Evolutionary conservation across 2,113 vertebrate species (phyloP).

Genomic region (Emydura subglobosa): DNA sequence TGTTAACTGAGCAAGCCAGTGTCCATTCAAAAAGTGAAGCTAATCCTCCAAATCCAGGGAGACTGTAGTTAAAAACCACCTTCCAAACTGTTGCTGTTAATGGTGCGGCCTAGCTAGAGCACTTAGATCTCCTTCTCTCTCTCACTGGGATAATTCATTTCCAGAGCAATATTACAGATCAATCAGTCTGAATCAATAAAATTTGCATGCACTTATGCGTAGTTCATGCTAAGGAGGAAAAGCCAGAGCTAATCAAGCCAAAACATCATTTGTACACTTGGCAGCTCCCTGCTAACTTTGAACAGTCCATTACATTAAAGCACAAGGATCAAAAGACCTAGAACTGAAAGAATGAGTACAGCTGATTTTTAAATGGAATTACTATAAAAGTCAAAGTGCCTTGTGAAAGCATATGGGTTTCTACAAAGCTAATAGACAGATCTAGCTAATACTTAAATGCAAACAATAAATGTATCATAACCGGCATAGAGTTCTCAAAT

Average conservation of each 20-base stretch:
- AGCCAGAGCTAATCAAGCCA: conserved; percentile 65
- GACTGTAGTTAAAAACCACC: background rate
- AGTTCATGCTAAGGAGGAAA: conserved; percentile 51
- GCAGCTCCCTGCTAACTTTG: conserved; percentile 59
- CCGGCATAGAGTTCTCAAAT: conserved; percentile 6
- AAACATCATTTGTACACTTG: conserved; percentile 60
- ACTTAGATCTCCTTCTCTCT: conserved; percentile 39
- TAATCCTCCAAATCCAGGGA: background rate
- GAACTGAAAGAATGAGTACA: conserved; percentile 44
- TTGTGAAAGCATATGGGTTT: conserved; percentile 57
- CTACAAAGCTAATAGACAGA: conserved; percentile 43
- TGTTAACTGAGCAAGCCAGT: background rate
- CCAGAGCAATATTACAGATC: conserved; percentile 58
- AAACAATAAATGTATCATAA: conserved; percentile 52
- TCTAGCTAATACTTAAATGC: conserved; percentile 49
- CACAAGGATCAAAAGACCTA: conserved; percentile 64
- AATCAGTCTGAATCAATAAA: conserved; percentile 62
- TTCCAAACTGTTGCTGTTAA: conserved; percentile 37
- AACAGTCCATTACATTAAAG: conserved; percentile 65
- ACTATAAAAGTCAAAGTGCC: conserved; percentile 60
- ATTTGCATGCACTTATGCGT: conserved; percentile 69
- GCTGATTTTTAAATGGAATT: conserved; percentile 52
- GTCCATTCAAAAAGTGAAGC: background rate
- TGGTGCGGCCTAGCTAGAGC: conserved; percentile 3
- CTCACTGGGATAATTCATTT: conserved; percentile 59